Percentiles rank a stretch among this genome's conserved stretches.
phyloP scores from a whole-genome alignment of 2,888 invertebrate genomes.

The Petrolisthes manimaculis region DNA sequence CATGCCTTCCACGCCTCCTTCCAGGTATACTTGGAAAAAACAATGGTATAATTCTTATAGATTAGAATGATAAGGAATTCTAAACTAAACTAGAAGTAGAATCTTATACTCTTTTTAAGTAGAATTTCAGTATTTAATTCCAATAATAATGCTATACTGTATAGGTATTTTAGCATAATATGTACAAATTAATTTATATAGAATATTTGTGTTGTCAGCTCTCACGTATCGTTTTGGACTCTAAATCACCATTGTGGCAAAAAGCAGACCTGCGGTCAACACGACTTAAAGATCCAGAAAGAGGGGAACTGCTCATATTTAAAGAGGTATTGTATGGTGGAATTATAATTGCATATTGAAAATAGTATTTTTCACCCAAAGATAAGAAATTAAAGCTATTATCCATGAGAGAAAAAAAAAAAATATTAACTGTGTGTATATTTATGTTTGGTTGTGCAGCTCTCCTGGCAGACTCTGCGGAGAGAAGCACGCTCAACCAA shows the following conservation, averaged over 20 bases:
- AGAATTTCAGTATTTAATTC: too few species aligned
- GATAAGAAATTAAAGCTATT: not conserved
- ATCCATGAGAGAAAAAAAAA: not conserved
- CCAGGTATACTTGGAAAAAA: conserved; percentile 77
- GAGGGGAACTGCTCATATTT: conserved; percentile 92
- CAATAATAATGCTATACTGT: too few species aligned
- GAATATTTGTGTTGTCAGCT: conserved; percentile 75
- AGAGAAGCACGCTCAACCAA: conserved; percentile 90
- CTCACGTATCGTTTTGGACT: conserved; percentile 91
- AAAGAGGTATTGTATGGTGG: conserved; percentile 74
- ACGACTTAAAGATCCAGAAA: conserved; percentile 88
- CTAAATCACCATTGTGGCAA: conserved; percentile 91
- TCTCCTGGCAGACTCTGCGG: conserved; percentile 96
- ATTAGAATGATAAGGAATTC: too few species aligned
- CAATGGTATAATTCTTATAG: not conserved
- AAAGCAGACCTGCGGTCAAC: conserved; percentile 87
- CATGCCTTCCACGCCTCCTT: conserved; percentile 95
- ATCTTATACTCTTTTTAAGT: too few species aligned
- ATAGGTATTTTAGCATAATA: too few species aligned
- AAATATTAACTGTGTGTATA: not conserved
- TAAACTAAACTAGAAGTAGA: too few species aligned
- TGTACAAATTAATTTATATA: not conserved
- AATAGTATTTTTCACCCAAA: not conserved
- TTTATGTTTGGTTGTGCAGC: conserved; percentile 67
- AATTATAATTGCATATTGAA: not conserved